Percentiles rank a stretch among this genome's conserved stretches.
Conservation (phyloP, 2,888 invertebrate genomes). For the Cheilosia grossa region DNA sequence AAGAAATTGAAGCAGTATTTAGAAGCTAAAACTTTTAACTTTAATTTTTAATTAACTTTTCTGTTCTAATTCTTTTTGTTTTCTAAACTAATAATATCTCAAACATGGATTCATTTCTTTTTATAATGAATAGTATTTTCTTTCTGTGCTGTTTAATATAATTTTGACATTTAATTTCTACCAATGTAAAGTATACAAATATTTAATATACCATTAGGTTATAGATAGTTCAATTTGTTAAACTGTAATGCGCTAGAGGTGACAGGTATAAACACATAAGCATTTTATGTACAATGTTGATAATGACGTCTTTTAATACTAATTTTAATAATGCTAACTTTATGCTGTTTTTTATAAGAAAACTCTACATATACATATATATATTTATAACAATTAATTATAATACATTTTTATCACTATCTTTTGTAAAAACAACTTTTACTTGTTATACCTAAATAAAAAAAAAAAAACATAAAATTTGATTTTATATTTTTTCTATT, state of each 20-base stretch:
- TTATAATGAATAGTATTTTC: conserved; percentile 65
- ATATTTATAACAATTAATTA: conserved; percentile 58
- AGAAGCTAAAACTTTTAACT: conserved; percentile 79
- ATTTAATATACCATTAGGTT: conserved; percentile 47
- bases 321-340: conserved; percentile 58
- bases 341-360: conserved; percentile 66
- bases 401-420: conserved; percentile 65
- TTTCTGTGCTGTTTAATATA: conserved; percentile 65
- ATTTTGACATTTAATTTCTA: conserved; percentile 53
- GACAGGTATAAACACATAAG: conserved; percentile 33
- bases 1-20: conserved; percentile 84
- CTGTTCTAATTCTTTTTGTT: conserved; percentile 20
- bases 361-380: conserved; percentile 43
- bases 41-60: conserved; percentile 45
- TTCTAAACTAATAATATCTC: conserved; percentile 29
- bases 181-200: conserved; percentile 55
- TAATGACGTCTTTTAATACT: conserved; percentile 65
- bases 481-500: conserved; percentile 1
- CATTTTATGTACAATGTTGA: conserved; percentile 65
- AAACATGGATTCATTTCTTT: conserved; percentile 29
- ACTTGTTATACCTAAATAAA: conserved; percentile 60
- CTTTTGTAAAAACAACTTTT: conserved; percentile 63
- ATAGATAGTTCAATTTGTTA: conserved; percentile 72
- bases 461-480: conserved; percentile 18
- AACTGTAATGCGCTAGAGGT: conserved; percentile 54